Percentiles rank a stretch among this genome's conserved stretches.
These are phyloP conservation scores for Criorhina ranunculi DNA, from an alignment of 2,888 invertebrate genomes.

Conservation along the genomic window DNA sequence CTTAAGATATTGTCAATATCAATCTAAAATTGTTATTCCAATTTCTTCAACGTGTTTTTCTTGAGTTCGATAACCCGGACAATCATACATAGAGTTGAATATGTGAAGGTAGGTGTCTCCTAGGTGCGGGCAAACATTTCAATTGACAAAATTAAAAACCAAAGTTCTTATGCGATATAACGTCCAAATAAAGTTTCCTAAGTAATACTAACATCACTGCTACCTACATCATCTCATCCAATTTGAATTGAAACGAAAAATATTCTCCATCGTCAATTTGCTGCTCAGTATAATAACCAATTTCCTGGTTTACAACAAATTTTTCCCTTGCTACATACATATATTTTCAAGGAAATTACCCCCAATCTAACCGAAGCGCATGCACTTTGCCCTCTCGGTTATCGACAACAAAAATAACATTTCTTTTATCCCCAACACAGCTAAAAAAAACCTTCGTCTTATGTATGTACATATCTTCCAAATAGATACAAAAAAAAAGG, in stretches of 20 bases:
- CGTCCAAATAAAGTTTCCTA: neutral
- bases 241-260: neutral
- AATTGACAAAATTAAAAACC: too few species aligned
- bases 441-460: constrained; percentile 24
- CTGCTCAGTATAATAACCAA: neutral
- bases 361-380: constrained; percentile 56
- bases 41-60: too few species aligned
- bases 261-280: neutral
- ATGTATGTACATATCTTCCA: constrained; percentile 33
- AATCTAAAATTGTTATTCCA: too few species aligned
- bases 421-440: constrained; percentile 47
- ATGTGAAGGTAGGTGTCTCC: too few species aligned
- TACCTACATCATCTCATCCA: neutral
- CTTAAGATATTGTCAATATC: too few species aligned
- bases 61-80: too few species aligned
- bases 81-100: too few species aligned
- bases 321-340: neutral
- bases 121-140: too few species aligned
- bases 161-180: neutral
- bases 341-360: constrained; percentile 16
- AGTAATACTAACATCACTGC: neutral
- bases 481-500: constrained; percentile 50
- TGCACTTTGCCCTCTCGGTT: constrained; percentile 57
- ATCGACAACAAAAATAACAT: constrained; percentile 31
- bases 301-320: constrained; percentile 1